A percentile compares a stretch with the other conserved stretches of the same genome.
Conservation (phyloP, 92 coral and sea anemone genomes). For the Desmophyllum pertusum region DNA sequence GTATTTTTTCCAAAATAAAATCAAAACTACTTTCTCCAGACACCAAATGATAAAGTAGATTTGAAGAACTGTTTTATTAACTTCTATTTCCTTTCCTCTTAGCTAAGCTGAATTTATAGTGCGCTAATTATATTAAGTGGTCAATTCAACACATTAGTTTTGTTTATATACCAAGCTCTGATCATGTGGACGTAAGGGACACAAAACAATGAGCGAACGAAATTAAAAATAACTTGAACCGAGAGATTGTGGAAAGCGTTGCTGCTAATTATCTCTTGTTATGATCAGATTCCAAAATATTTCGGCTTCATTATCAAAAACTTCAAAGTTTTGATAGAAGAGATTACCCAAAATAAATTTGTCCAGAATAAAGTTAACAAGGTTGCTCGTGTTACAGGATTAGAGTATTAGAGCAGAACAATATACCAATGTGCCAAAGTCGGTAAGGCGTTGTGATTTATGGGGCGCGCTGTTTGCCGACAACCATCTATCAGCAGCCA, state of each 20-base stretch:
- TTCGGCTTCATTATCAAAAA: not conserved
- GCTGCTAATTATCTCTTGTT: not conserved
- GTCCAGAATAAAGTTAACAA: not conserved
- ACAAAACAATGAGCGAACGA: not conserved
- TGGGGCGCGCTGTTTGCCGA: not conserved
- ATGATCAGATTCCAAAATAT: constrained; percentile 8
- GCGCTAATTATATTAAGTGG: constrained; percentile 54
- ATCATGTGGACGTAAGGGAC: not conserved
- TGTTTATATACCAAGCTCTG: not conserved
- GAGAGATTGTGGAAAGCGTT: not conserved
- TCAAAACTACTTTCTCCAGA: not conserved
- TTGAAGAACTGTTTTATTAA: not conserved
- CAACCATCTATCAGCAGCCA: constrained; percentile 21
- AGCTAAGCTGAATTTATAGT: not conserved
- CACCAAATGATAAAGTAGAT: not conserved
- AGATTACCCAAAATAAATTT: not conserved
- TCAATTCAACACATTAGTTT: constrained; percentile 7
- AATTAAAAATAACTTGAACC: not conserved
- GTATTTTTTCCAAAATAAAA: constrained; percentile 19
- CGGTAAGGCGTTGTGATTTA: not conserved
- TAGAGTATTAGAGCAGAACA: not conserved
- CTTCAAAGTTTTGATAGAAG: not conserved
- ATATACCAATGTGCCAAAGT: not conserved
- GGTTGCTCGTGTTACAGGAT: not conserved
- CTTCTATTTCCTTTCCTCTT: not conserved